These are phyloP conservation scores for Dryobotodes eremita DNA, from an alignment of 2,888 invertebrate species.

Conservation along the genomic window DNA sequence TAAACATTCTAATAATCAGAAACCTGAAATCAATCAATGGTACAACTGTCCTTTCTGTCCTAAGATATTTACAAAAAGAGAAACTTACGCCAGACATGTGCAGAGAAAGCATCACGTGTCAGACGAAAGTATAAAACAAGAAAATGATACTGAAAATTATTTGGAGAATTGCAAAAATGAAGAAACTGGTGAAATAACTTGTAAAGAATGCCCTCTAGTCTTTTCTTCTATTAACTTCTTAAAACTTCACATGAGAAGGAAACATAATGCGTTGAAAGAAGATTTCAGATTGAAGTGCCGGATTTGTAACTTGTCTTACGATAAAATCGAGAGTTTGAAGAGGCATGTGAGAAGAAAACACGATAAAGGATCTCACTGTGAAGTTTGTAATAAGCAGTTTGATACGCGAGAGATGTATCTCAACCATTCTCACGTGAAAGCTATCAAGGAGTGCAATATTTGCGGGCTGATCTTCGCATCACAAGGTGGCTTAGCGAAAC, in stretches of 20 bases:
- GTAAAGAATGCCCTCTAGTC: slow-evolving; percentile 83
- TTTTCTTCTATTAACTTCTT: slow-evolving; percentile 84
- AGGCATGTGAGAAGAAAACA: slow-evolving; percentile 86
- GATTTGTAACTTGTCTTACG: slow-evolving; percentile 86
- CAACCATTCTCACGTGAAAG: slow-evolving; percentile 83
- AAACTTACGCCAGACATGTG: slow-evolving; percentile 85
- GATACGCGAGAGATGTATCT: slow-evolving; percentile 80
- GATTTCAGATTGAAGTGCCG: slow-evolving; percentile 85
- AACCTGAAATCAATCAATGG: slow-evolving; percentile 78
- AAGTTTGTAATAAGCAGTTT: slow-evolving; percentile 85
- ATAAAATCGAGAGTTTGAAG: slow-evolving; percentile 87
- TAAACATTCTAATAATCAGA: slow-evolving; percentile 78
- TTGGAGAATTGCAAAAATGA: slow-evolving; percentile 75
- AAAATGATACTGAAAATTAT: slow-evolving; percentile 58
- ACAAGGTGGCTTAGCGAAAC: slow-evolving; percentile 83
- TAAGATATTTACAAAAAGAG: slow-evolving; percentile 83
- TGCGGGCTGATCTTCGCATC: slow-evolving; percentile 86
- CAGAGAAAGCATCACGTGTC: slow-evolving; percentile 83
- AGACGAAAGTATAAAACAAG: slow-evolving; percentile 63
- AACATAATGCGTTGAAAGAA: slow-evolving; percentile 84
- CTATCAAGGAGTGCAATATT: slow-evolving; percentile 82
- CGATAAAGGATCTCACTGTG: slow-evolving; percentile 80
- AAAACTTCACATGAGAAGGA: slow-evolving; percentile 86
- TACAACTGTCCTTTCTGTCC: slow-evolving; percentile 85
- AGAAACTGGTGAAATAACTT: slow-evolving; percentile 83